phyloP scores from a whole-genome alignment of 2,888 invertebrate genomes.

The Sturmia bella region DNA sequence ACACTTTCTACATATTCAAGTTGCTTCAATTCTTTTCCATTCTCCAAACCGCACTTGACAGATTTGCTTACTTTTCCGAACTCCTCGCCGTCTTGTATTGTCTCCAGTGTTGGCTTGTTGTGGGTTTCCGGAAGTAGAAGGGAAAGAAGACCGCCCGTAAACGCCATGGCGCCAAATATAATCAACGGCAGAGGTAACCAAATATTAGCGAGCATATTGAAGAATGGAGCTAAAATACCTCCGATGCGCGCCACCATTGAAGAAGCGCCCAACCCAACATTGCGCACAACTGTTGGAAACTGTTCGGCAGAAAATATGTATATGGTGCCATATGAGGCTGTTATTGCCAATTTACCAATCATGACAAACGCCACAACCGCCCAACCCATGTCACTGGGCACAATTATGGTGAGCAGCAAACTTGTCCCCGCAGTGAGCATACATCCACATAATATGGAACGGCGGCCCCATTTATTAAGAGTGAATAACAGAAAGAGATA shows the following conservation, averaged over 20 bases:
- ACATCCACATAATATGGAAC: conserved; percentile 86
- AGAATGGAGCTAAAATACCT: conserved; percentile 86
- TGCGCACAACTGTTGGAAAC: conserved; percentile 90
- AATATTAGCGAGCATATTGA: conserved; percentile 86
- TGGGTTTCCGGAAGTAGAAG: conserved; percentile 90
- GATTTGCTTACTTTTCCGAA: conserved; percentile 82
- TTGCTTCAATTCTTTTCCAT: conserved; percentile 71
- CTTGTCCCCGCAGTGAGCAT: conserved; percentile 86
- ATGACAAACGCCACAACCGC: conserved; percentile 85
- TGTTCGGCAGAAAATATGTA: conserved; percentile 89
- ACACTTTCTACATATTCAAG: conserved; percentile 70
- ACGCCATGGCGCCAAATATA: conserved; percentile 87
- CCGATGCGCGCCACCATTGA: conserved; percentile 94
- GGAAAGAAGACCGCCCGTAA: conserved; percentile 88
- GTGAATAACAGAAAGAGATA: conserved; percentile 86
- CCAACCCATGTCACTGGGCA: conserved; percentile 84
- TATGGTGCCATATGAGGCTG: conserved; percentile 88
- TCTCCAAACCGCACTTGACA: conserved; percentile 71
- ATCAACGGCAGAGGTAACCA: conserved; percentile 87
- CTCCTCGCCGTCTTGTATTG: conserved; percentile 90
- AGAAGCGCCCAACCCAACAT: conserved; percentile 92
- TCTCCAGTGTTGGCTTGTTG: conserved; percentile 89
- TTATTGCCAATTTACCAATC: conserved; percentile 88
- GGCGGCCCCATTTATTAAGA: conserved; percentile 87
- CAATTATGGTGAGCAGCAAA: conserved; percentile 84